These are phyloP conservation scores for Anas bahamensis DNA, from an alignment of 2,797 vertebrate genomes.

Conservation along the genomic window DNA sequence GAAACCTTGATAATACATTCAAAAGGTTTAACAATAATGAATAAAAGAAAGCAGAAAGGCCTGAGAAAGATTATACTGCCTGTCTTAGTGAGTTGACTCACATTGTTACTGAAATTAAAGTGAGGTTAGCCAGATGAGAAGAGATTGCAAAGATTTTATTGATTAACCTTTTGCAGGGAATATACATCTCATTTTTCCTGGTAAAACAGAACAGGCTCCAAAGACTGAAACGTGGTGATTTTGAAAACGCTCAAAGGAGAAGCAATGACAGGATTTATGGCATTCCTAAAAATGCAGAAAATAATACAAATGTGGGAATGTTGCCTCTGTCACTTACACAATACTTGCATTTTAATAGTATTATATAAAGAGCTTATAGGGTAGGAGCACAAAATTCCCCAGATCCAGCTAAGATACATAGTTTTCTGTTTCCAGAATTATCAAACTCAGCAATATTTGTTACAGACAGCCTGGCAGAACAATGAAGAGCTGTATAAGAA, in stretches of 20 bases:
- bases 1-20: not conserved
- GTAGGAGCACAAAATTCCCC: not conserved
- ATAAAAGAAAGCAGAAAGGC: not conserved
- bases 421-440: slow-evolving; percentile 43
- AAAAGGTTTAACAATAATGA: not conserved
- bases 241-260: slow-evolving; percentile 19
- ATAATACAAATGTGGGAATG: slow-evolving; percentile 40
- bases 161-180: slow-evolving; percentile 53
- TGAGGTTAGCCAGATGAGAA: slow-evolving; percentile 36
- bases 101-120: slow-evolving; percentile 46
- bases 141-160: slow-evolving; percentile 46
- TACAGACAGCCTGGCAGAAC: slow-evolving; percentile 24
- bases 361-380: not conserved
- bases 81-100: not conserved
- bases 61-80: slow-evolving; percentile 15
- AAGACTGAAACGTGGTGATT: slow-evolving; percentile 45
- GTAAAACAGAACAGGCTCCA: slow-evolving; percentile 44
- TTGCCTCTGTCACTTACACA: slow-evolving; percentile 36
- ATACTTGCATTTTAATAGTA: slow-evolving; percentile 14
- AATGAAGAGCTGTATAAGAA: slow-evolving; percentile 45
- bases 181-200: slow-evolving; percentile 44
- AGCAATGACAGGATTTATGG: slow-evolving; percentile 59
- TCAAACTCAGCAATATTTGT: slow-evolving; percentile 12
- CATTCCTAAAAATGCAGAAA: slow-evolving; percentile 46
- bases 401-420: not conserved